phyloP scores from a whole-genome alignment of 2,888 invertebrate species.

The Idaea aversata region DNA sequence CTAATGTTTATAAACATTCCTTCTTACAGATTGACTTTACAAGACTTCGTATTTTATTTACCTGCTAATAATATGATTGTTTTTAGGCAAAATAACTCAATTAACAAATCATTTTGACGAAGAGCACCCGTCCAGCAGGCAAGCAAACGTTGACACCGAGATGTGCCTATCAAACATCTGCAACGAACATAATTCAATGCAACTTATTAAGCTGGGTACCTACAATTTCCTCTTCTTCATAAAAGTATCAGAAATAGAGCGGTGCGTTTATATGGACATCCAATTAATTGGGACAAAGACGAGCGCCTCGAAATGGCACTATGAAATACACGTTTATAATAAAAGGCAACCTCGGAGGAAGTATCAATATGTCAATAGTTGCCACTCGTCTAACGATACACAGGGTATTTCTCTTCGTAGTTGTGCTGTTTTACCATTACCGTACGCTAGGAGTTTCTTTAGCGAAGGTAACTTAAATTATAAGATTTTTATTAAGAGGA shows the following conservation, averaged over 20 bases:
- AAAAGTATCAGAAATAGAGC: slow-evolving; percentile 35
- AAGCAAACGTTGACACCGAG: slow-evolving; percentile 48
- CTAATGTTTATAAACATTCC: too few relatives aligned
- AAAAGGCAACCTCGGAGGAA: slow-evolving; percentile 55
- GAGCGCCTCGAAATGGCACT: slow-evolving; percentile 60
- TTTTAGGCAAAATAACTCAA: slow-evolving; percentile 55
- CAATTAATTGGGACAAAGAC: slow-evolving; percentile 52
- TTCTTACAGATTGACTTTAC: background rate
- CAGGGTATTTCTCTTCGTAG: slow-evolving; percentile 39
- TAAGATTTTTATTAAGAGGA: slow-evolving; percentile 22
- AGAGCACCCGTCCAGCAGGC: slow-evolving; percentile 41
- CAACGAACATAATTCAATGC: slow-evolving; percentile 34
- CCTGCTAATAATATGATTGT: background rate
- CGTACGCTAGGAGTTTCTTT: slow-evolving; percentile 22
- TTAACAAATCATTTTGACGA: slow-evolving; percentile 48
- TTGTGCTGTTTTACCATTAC: slow-evolving; percentile 45
- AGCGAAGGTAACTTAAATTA: slow-evolving; percentile 22
- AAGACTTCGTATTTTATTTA: background rate
- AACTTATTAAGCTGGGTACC: slow-evolving; percentile 41
- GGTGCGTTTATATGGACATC: slow-evolving; percentile 46
- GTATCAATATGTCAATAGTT: slow-evolving; percentile 42
- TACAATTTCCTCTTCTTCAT: slow-evolving; percentile 55
- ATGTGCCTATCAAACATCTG: slow-evolving; percentile 38
- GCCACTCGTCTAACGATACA: slow-evolving; percentile 36
- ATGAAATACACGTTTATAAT: slow-evolving; percentile 61